A percentile compares a stretch with the other conserved stretches of the same genome.
Evolutionary conservation across 1,140 invertebrate genomes (phyloP).

Genomic region (Nephotettix cincticeps): DNA sequence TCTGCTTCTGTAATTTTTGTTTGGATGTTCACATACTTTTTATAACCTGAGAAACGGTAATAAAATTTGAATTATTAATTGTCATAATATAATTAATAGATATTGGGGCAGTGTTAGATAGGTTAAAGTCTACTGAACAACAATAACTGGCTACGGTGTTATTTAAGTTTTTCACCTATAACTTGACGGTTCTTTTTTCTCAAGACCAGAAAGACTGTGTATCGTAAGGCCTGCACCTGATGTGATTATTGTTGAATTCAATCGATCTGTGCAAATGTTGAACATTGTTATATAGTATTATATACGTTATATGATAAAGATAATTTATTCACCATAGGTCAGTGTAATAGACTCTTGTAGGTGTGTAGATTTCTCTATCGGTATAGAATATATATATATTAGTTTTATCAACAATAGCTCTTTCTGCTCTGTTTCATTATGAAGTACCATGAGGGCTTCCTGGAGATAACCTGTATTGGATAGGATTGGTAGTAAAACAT

Average conservation of each 20-base stretch:
- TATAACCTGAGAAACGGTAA: no score
- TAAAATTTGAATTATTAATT: no score
- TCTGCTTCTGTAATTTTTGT: no score
- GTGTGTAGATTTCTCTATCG: background rate
- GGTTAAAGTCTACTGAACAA: no score
- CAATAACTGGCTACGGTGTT: background rate
- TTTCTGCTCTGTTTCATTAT: background rate
- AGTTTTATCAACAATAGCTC: background rate
- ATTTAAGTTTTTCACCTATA: background rate
- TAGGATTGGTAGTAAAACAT: no score
- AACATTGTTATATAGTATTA: constrained; percentile 11
- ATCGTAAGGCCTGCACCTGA: no score
- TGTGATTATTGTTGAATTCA: background rate
- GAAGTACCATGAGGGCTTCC: no score
- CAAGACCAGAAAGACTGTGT: background rate
- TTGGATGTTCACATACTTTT: no score
- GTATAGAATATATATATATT: background rate
- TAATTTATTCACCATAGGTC: constrained; percentile 2
- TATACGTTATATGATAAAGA: background rate
- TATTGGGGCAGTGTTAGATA: no score
- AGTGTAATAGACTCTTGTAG: background rate
- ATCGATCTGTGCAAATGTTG: constrained; percentile 6
- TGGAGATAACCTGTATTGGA: no score
- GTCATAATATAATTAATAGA: no score
- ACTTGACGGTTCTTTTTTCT: background rate